Evolutionary conservation across 2,113 vertebrate species (phyloP).

Genomic region (Psammodynastes pulverulentus): DNA sequence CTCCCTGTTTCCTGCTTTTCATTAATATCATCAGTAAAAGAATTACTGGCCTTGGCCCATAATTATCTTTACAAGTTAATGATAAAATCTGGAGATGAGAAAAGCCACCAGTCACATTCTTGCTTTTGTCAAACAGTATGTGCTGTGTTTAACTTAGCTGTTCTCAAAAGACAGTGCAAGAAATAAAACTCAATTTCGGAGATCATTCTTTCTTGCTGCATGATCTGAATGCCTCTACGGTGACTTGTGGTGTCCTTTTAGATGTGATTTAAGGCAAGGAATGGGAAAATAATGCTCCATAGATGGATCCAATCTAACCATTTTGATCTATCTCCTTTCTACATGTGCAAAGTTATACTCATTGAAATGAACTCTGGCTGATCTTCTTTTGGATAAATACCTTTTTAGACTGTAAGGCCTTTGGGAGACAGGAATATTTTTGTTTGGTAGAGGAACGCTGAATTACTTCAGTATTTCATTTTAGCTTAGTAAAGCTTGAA

Average conservation of each 20-base stretch:
- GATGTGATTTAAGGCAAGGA: neutral
- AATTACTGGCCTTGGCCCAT: slow-evolving; percentile 33
- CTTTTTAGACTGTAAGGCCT: neutral
- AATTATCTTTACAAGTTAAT: slow-evolving; percentile 31
- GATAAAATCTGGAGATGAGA: slow-evolving; percentile 35
- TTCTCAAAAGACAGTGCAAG: slow-evolving; percentile 21
- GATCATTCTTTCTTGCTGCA: neutral
- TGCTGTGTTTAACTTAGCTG: neutral
- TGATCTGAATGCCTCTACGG: neutral
- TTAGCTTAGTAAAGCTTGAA: neutral
- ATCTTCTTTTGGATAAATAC: slow-evolving; percentile 4
- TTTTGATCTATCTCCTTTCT: neutral
- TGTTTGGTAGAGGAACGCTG: neutral
- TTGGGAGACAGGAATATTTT: slow-evolving; percentile 3
- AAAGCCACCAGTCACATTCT: slow-evolving; percentile 17
- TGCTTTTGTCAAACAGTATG: slow-evolving; percentile 23
- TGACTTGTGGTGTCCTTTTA: neutral
- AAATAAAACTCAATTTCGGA: neutral
- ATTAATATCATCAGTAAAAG: slow-evolving; percentile 35
- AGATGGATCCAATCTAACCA: neutral
- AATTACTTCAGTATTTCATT: neutral
- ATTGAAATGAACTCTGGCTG: neutral
- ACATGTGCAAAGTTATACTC: neutral
- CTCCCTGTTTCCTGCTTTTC: slow-evolving; percentile 36
- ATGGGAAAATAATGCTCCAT: neutral